Conservation (phyloP, 1,140 invertebrate genomes). For the Cyclina sinensis region DNA sequence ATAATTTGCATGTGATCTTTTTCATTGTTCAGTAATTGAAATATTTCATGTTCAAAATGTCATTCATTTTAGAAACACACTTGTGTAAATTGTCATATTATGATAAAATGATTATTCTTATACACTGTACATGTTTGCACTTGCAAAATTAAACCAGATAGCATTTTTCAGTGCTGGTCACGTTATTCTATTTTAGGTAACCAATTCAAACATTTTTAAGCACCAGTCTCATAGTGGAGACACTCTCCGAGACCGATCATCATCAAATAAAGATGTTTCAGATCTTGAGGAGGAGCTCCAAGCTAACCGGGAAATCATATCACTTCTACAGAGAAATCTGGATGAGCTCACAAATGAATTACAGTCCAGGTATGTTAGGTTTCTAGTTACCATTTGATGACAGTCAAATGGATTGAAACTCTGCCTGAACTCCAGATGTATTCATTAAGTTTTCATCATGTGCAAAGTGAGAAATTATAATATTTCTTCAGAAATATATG, state of each 20-base stretch:
- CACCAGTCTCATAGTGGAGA: not conserved
- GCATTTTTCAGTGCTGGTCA: no score
- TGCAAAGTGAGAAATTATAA: constrained; percentile 85
- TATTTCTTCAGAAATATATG: constrained; percentile 85
- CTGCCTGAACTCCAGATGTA: not conserved
- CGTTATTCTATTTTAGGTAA: not conserved
- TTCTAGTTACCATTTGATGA: no score
- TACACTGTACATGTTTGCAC: no score
- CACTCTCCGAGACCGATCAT: not conserved
- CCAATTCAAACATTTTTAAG: not conserved
- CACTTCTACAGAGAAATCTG: constrained; percentile 85
- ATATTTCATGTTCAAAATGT: no score
- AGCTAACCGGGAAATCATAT: constrained; percentile 85
- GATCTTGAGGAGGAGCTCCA: constrained; percentile 83
- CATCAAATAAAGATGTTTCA: constrained; percentile 23
- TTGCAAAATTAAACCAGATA: no score
- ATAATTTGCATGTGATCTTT: no score
- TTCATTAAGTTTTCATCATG: not conserved
- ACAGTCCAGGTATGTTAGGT: constrained; percentile 76
- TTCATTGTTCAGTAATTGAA: no score
- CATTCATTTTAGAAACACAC: no score
- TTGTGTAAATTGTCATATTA: no score
- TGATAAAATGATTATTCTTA: no score
- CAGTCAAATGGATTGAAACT: not conserved
- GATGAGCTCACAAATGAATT: constrained; percentile 79